A percentile compares a stretch with the other conserved stretches of the same genome.
These are phyloP conservation scores for Agelastica alni DNA, from an alignment of 2,888 invertebrate genomes.

Conservation along the genomic window DNA sequence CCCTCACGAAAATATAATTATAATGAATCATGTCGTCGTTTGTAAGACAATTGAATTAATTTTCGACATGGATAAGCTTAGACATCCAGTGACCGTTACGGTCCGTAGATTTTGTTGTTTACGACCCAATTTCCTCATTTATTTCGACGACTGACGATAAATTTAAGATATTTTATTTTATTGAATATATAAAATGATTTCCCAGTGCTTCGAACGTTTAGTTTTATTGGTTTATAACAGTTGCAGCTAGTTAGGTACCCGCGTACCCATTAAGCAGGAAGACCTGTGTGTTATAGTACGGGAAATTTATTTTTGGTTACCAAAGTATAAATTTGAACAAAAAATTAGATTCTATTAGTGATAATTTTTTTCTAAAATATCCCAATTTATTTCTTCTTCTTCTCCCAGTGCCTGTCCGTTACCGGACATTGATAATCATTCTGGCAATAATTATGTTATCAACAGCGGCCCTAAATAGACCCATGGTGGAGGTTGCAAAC, in stretches of 20 bases:
- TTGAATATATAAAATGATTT: conserved; percentile 45
- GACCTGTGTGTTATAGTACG: conserved; percentile 15
- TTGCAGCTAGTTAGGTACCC: conserved; percentile 39
- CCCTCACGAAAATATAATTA: conserved; percentile 31
- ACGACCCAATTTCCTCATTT: conserved; percentile 51
- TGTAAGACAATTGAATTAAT: conserved; percentile 59
- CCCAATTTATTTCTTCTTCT: too few relatives aligned
- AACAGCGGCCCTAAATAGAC: too few relatives aligned
- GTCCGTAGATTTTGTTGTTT: conserved; percentile 46
- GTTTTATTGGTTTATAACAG: conserved; percentile 53
- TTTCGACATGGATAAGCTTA: conserved; percentile 56
- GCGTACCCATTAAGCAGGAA: conserved; percentile 21
- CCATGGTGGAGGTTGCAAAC: too few relatives aligned
- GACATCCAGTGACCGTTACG: conserved; percentile 50
- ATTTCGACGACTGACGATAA: conserved; percentile 36
- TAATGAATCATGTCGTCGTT: conserved; percentile 56
- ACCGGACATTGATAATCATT: too few relatives aligned
- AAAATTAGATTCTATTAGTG: too few relatives aligned
- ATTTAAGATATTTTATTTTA: conserved; percentile 41
- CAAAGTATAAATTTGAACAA: neutral
- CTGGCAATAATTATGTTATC: too few relatives aligned
- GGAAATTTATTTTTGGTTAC: conserved; percentile 5
- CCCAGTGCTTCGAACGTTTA: conserved; percentile 32
- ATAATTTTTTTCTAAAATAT: too few relatives aligned
- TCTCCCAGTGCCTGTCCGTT: too few relatives aligned